phyloP scores from a whole-genome alignment of 2,113 vertebrate species.

The Ibidorhyncha struthersii region DNA sequence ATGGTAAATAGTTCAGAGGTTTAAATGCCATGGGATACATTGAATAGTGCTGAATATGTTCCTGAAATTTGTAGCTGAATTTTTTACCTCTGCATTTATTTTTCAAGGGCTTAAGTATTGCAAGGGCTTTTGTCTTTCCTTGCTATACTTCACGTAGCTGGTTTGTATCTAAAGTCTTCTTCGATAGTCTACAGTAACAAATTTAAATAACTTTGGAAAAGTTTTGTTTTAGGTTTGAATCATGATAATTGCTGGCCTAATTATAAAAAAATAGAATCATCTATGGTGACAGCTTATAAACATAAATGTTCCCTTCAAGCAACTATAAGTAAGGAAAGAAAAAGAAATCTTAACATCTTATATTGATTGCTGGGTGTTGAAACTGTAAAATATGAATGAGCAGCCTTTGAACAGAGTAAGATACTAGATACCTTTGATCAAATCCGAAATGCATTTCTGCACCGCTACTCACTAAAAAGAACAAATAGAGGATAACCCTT shows the following conservation, averaged over 20 bases:
- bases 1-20: not conserved
- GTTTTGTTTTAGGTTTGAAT: not conserved
- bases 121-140: not conserved
- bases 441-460: constrained; percentile 36
- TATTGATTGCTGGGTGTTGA: constrained; percentile 45
- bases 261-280: not conserved
- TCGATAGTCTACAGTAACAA: not conserved
- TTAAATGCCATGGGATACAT: not conserved
- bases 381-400: constrained; percentile 64
- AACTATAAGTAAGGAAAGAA: not conserved
- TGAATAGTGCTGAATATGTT: not conserved
- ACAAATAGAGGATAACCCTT: constrained; percentile 54
- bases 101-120: not conserved
- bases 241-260: not conserved
- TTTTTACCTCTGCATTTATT: not conserved
- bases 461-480: constrained; percentile 25
- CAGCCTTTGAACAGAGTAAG: constrained; percentile 43
- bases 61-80: not conserved
- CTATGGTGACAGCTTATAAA: not conserved
- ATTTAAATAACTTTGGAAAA: not conserved
- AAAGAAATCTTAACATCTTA: not conserved
- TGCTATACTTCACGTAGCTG: not conserved
- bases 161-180: not conserved
- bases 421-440: constrained; percentile 54
- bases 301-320: not conserved